Evolutionary conservation across 2,888 invertebrate genomes (phyloP).

Genomic region (Drosophila ezoana): DNA sequence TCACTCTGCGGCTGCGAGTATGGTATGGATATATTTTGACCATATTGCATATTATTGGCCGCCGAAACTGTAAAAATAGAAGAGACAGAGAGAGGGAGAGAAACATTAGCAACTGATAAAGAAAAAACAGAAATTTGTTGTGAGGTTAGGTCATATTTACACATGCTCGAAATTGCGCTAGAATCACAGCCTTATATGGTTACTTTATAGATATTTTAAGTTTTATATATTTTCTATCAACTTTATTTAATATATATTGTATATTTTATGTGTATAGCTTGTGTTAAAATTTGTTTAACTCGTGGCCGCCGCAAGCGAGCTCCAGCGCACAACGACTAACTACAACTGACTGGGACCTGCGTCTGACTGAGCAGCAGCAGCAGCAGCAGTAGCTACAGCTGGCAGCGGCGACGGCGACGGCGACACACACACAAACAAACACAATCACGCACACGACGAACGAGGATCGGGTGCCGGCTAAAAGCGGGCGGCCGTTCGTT

Average conservation of each 20-base stretch:
- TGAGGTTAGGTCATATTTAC: constrained; percentile 41
- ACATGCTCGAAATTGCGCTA: constrained; percentile 61
- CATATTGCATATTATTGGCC: constrained; percentile 85
- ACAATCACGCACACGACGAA: constrained; percentile 44
- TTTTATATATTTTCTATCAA: constrained; percentile 14
- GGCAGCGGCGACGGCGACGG: constrained; percentile 22
- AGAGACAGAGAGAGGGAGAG: background rate
- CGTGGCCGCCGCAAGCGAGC: constrained; percentile 55
- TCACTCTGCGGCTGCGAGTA: constrained; percentile 85
- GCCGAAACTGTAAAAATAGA: constrained; percentile 80
- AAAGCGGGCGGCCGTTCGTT: constrained; percentile 39
- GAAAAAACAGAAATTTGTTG: background rate
- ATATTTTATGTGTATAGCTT: constrained; percentile 20
- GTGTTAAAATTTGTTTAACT: constrained; percentile 25
- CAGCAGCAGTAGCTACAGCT: constrained; percentile 43
- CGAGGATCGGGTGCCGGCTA: constrained; percentile 75
- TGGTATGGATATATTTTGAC: constrained; percentile 85
- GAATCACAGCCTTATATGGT: constrained; percentile 58
- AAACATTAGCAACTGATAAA: background rate
- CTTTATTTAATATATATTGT: constrained; percentile 17
- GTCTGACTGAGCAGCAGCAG: constrained; percentile 43
- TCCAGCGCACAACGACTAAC: constrained; percentile 69
- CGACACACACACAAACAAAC: constrained; percentile 23
- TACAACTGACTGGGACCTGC: constrained; percentile 68
- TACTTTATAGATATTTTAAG: constrained; percentile 12